Evolutionary conservation across 2,797 vertebrate genomes (phyloP), one percentile per base, ranked within the genome.

Genomic region (Mormyrus hasselquistii): DNA sequence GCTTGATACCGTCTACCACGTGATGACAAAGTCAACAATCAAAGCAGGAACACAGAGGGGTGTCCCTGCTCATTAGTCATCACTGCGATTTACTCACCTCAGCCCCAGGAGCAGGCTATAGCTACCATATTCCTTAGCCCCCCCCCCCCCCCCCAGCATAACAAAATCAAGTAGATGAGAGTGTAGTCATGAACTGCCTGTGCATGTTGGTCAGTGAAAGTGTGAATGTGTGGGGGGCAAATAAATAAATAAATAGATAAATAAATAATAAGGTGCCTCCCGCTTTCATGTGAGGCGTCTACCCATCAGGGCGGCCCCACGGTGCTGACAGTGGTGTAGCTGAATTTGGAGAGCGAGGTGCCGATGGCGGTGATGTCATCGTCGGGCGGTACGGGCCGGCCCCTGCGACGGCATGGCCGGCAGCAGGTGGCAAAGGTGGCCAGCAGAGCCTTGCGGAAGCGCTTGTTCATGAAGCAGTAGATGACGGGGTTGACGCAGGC

Each of bases 401-500:
- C 91, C 0, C 86, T 92, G 16, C 90, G 93, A 4, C 94, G 94
- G 91, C 96, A 92, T n/a, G 95, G 94, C 0, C 92, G 90, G 0
- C 93, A 91, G 29, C 97, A 97, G 93, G 97, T 94, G 0, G 95
- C 93, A 8, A 97, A 98, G 0, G 97, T 98, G 91, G 95, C 76
- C 1, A 97, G 91, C 22, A 97, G 96, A 8, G 98, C 97, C 85
- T 97, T 96, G 88, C 98, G 97, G 93, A 99, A 99, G 16, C 98
- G 97, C 1, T 96, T 98, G 95, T 99, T 99, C 98, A 99, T 99
- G 95, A 99, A 99, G 95, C 98, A 99, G 96, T 99, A 99, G 94
- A 99, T 96, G 38, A 99, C 94, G 0, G 98, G 98, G 94, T 99
- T 99, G 93, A 98, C 94, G 0, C 98, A 98, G 90, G 98, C 96